Evolutionary conservation across 2,797 vertebrate species (phyloP), one percentile per base, ranked within the genome.

Genomic region (Eurystomus glaucurus): DNA sequence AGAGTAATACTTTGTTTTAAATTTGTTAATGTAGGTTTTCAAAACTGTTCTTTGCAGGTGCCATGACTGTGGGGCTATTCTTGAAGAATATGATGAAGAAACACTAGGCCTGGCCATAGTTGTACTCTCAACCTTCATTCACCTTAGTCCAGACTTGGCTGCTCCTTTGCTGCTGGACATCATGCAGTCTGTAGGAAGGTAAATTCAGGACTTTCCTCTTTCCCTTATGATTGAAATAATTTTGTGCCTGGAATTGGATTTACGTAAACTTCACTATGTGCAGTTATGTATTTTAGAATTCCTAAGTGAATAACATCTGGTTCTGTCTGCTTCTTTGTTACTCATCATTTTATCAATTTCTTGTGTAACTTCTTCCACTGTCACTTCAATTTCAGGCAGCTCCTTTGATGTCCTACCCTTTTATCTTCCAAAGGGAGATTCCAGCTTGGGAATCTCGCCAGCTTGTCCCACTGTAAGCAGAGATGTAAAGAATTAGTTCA

Each of bases 161-260:
- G 99, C 99, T 76, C 99, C 99, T 1, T 98, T 99, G 94, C 98
- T 99, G n/a, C 97, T 99, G 54, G 99, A 99, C 97, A 99, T 99
- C 97, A 99, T 99, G 99, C 99, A 99, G 97, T 99, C 99, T 91
- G 99, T 99, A 97, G 99, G 99, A 98, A 99, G 99, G 99, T 99
- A 98, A 94, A 35, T 37, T 55, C 41, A 41, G 18, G 17, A 43
- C 91, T 80, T 52, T 19, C 6, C 33, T 75, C 31, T 55, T 51
- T 74, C 22, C n/a, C 12, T 8, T 37, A 12, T 33, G 22, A 46
- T 20, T 43, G 41, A 62, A 78, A 81, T n/a, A 25, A 39, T 72
- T 89, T 72, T 83, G n/a, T 79, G 10, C 16, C 55, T 69, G 8
- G 11, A 79, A 46, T 8, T 88, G 13, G 4, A 13, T 94, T 95